These are phyloP conservation scores for Chiloscyllium punctatum DNA, from an alignment of 2,797 vertebrate species.

Conservation along the genomic window DNA sequence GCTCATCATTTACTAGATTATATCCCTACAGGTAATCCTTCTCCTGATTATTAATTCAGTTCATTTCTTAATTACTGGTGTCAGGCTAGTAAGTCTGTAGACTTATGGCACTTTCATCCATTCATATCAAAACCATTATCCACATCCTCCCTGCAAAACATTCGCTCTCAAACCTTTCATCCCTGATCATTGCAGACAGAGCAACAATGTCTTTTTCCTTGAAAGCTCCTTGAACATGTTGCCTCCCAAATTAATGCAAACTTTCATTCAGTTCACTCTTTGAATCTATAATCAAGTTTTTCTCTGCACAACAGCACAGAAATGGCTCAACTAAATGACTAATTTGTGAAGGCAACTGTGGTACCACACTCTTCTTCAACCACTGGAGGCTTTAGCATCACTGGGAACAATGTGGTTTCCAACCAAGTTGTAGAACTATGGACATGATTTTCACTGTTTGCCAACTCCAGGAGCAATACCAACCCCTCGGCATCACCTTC, in stretches of 20 bases:
- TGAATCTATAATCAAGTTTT: neutral
- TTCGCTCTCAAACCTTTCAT: neutral
- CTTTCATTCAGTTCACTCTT: neutral
- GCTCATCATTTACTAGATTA: neutral
- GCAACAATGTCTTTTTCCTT: neutral
- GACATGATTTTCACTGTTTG: no score
- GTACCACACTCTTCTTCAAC: neutral
- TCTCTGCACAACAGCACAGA: neutral
- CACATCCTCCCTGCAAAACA: neutral
- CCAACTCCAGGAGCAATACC: no score
- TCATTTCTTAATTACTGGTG: neutral
- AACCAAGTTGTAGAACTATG: neutral
- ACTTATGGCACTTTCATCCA: neutral
- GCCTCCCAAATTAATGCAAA: neutral
- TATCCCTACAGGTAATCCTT: neutral
- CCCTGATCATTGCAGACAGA: neutral
- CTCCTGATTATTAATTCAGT: neutral
- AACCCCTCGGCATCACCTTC: no score
- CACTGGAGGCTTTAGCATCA: neutral
- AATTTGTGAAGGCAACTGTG: neutral
- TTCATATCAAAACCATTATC: neutral
- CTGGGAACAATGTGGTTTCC: neutral
- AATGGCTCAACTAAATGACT: neutral
- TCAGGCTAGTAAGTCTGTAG: neutral
- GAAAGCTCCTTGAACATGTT: neutral